Conservation (phyloP, 2,113 vertebrate species). For the Petrocephalus zakoni region DNA sequence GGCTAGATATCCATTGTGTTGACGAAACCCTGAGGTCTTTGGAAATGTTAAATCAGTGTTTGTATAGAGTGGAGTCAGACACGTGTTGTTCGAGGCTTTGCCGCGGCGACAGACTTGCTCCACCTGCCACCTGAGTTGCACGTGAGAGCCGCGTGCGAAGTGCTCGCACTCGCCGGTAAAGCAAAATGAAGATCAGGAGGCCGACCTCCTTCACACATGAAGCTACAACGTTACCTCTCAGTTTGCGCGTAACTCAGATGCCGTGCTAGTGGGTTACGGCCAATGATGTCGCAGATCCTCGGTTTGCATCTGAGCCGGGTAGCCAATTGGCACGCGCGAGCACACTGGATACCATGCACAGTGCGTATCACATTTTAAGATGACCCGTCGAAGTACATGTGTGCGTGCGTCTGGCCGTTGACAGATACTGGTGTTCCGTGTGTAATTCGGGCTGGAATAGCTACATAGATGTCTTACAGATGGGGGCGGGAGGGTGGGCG, state of each 20-base stretch:
- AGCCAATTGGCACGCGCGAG: neutral
- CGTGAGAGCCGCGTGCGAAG: neutral
- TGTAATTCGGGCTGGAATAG: neutral
- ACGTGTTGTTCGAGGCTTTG: neutral
- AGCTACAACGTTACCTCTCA: neutral
- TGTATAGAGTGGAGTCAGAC: neutral
- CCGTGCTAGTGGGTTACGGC: neutral
- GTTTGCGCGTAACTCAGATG: neutral
- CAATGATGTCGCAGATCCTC: neutral
- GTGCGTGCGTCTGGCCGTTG: neutral
- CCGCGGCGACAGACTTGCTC: neutral
- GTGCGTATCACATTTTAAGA: neutral
- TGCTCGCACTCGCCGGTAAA: neutral
- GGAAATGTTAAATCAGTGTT: neutral
- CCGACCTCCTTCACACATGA: neutral
- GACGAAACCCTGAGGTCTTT: constrained; percentile 12
- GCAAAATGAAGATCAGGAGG: neutral
- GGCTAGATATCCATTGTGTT: neutral
- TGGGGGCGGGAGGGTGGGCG: too few species aligned
- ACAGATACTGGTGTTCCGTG: neutral
- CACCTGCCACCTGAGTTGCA: neutral
- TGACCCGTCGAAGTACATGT: neutral
- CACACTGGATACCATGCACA: neutral
- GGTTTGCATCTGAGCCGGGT: neutral
- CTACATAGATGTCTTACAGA: constrained; percentile 14